Evolutionary conservation across 2,113 vertebrate genomes (phyloP).

Genomic region (Salminus brasiliensis): DNA sequence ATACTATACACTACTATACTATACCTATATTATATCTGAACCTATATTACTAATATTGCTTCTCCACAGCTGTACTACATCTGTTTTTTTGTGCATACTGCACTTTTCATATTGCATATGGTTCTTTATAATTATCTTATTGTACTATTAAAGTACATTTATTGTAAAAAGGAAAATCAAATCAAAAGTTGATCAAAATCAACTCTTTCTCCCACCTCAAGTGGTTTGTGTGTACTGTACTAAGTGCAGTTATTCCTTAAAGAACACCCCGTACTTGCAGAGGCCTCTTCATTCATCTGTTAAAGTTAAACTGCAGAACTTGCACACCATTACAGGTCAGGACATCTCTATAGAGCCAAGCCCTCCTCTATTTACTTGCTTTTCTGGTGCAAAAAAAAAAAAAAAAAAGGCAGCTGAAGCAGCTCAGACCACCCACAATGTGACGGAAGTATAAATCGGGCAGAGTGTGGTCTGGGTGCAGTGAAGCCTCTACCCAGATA

Average conservation of each 20-base stretch:
- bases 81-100: no score
- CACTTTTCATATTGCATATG: no score
- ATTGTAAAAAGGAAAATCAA: neutral
- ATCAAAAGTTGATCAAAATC: no score
- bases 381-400: slow-evolving; percentile 38
- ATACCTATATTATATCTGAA: no score
- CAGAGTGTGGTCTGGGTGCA: slow-evolving; percentile 57
- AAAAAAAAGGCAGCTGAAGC: slow-evolving; percentile 42
- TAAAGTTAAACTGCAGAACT: slow-evolving; percentile 20
- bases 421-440: slow-evolving; percentile 64
- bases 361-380: slow-evolving; percentile 35
- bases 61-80: no score
- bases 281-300: slow-evolving; percentile 11
- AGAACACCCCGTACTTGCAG: slow-evolving; percentile 1
- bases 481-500: slow-evolving; percentile 63
- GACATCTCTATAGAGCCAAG: slow-evolving; percentile 10
- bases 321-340: slow-evolving; percentile 21
- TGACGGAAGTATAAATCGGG: slow-evolving; percentile 49
- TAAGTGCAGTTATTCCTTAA: slow-evolving; percentile 27
- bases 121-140: no score
- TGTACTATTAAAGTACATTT: no score
- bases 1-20: no score
- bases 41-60: no score
- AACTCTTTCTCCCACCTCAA: neutral
- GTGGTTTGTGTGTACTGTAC: neutral